Conservation (phyloP, 2,797 vertebrate species). For the Ptychobarbus kaznakovi region DNA sequence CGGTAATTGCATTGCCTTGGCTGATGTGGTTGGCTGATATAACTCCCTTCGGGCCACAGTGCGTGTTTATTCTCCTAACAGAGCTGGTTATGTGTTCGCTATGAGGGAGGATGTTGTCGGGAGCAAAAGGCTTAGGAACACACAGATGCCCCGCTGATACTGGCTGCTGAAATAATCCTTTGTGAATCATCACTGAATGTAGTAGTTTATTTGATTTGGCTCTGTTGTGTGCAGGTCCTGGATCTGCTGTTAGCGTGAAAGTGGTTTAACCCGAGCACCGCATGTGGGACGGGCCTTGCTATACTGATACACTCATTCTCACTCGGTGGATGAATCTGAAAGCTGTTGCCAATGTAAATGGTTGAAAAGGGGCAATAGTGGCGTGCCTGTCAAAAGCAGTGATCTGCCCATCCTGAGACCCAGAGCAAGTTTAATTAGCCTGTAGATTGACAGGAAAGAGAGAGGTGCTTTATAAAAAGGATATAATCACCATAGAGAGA, state of each 20-base stretch:
- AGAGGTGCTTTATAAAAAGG: constrained; percentile 36
- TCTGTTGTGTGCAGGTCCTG: constrained; percentile 26
- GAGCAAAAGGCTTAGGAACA: constrained; percentile 43
- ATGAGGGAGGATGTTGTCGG: constrained; percentile 43
- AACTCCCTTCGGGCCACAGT: constrained; percentile 37
- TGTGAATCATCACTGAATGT: constrained; percentile 49
- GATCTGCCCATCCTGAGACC: constrained; percentile 22
- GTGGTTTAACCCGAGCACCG: constrained; percentile 16
- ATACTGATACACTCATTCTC: neutral
- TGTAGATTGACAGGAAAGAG: constrained; percentile 40
- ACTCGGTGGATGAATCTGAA: neutral
- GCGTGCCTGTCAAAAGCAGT: constrained; percentile 1
- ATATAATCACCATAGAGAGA: constrained; percentile 44
- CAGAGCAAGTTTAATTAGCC: constrained; percentile 48
- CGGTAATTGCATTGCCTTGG: constrained; percentile 33
- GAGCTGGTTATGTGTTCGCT: constrained; percentile 46
- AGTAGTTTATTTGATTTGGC: constrained; percentile 46
- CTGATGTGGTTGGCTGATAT: constrained; percentile 44
- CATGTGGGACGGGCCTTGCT: neutral
- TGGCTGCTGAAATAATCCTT: constrained; percentile 51
- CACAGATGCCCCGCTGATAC: constrained; percentile 46
- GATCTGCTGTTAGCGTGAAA: constrained; percentile 27
- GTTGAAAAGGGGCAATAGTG: neutral
- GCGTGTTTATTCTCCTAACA: constrained; percentile 39
- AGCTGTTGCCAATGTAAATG: constrained; percentile 19